Evolutionary conservation across 1,140 invertebrate genomes (phyloP), one percentile per base, ranked within the genome.

Genomic region (Lutraria rhynchaena): DNA sequence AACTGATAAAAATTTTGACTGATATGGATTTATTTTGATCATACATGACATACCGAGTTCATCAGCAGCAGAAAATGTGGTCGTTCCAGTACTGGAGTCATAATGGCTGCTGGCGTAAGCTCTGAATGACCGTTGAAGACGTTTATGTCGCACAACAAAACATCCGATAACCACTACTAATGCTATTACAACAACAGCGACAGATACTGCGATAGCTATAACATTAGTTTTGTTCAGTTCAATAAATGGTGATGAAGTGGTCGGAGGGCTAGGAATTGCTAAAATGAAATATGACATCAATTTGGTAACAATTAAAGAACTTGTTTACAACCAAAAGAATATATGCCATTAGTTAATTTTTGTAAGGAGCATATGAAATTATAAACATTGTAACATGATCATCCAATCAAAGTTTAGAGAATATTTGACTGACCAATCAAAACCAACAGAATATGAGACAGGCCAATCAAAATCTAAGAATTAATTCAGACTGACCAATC

Each of bases 51-150:
- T 83, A 90, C 89, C 89, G 11, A 90, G 75, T 55, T 89, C 87
- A 89, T 96, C 95, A 65, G 95, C 94, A 58, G 94, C 95, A 31
- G 93, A 93, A 89, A 98, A 96, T 63, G 96, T 97, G 19, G 97
- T 96, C 84, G 96, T 95, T 57, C 95, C 96, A 51, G 96, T 95
- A 84, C 96, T 94, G 27, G 95, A 95, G 92, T 97, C 95, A 89
- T 98, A 98, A 90, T 97, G 96, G 87, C 95, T 96, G 88, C 96
- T 96, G 15, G 96, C 95, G 92, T 97, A 97, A 46, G 95, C 94
- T 2, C 95, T 94, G 92, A 97, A 97, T 82, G 94, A 95, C 77
- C 95, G 94, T 85, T 96, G 95, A 24, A 97, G 92, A 65, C 96
- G 94, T 75, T 95, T 93, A 91, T 97, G 95, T 73, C 96, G 93